Conservation (phyloP, 2,797 vertebrate genomes). For the Antrozous pallidus region DNA sequence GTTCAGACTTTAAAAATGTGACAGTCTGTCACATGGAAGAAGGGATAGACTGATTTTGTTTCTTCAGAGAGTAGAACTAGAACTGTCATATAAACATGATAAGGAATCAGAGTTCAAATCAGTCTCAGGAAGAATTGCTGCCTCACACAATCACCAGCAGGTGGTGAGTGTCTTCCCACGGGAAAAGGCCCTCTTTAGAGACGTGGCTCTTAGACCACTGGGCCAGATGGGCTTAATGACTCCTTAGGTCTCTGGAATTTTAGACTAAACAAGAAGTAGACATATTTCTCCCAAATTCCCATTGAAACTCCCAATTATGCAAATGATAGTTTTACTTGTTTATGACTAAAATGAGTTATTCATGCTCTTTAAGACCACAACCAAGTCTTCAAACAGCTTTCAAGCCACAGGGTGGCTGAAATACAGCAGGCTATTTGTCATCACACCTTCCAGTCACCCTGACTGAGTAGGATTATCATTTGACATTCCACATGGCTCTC, state of each 20-base stretch:
- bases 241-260: background rate
- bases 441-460: background rate
- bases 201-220: background rate
- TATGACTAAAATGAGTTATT: background rate
- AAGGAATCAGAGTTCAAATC: background rate
- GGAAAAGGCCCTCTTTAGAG: background rate
- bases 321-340: background rate
- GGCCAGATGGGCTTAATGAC: background rate
- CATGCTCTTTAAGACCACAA: background rate
- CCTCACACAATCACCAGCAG: background rate
- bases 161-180: background rate
- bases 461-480: background rate
- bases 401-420: background rate
- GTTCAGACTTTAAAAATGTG: background rate
- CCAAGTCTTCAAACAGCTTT: background rate
- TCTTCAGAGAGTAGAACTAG: background rate
- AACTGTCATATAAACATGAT: rapidly evolving
- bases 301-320: background rate
- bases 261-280: background rate
- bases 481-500: background rate
- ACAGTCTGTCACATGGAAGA: background rate
- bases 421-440: background rate
- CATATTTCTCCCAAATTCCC: background rate
- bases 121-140: background rate
- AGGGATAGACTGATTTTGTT: background rate